These are phyloP conservation scores for Synodontis membranacea DNA, from an alignment of 2,113 vertebrate species.

Conservation along the genomic window DNA sequence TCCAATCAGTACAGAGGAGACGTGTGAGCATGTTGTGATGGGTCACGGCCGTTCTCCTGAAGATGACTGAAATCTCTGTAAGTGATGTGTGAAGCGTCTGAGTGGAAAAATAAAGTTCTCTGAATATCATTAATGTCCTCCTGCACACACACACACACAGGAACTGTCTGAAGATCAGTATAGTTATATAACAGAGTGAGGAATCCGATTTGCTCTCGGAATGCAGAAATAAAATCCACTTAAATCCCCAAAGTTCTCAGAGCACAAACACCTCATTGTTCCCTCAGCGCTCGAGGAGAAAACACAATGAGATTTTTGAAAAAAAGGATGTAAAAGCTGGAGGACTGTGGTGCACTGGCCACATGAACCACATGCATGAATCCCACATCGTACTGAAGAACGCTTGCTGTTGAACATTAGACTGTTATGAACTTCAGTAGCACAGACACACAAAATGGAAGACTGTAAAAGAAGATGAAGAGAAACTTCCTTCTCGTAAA, in stretches of 20 bases:
- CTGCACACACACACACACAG: not conserved
- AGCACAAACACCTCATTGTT: conserved; percentile 40
- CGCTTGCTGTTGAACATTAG: not conserved
- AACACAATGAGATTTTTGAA: conserved; percentile 15
- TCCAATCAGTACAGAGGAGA: not conserved
- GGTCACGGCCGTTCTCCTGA: not conserved
- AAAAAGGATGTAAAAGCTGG: not conserved
- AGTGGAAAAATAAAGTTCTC: not conserved
- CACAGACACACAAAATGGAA: not conserved
- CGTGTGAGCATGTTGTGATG: not conserved
- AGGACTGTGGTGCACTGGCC: not conserved
- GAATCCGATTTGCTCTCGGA: conserved; percentile 18
- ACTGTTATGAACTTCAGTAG: not conserved
- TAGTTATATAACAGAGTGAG: conserved; percentile 24
- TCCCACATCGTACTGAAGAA: not conserved
- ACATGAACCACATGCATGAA: not conserved
- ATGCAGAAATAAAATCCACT: conserved; percentile 30
- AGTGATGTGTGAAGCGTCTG: not conserved
- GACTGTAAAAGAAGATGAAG: not conserved
- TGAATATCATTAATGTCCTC: not conserved
- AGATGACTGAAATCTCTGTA: too few species aligned
- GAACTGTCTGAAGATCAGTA: not conserved
- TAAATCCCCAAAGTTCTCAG: conserved; percentile 33
- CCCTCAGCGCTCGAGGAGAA: not conserved
- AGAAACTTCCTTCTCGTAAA: too few species aligned